A percentile compares a stretch with the other conserved stretches of the same genome.
Conservation (phyloP, 2,888 invertebrate species). For the Chymomyza caudatula region DNA sequence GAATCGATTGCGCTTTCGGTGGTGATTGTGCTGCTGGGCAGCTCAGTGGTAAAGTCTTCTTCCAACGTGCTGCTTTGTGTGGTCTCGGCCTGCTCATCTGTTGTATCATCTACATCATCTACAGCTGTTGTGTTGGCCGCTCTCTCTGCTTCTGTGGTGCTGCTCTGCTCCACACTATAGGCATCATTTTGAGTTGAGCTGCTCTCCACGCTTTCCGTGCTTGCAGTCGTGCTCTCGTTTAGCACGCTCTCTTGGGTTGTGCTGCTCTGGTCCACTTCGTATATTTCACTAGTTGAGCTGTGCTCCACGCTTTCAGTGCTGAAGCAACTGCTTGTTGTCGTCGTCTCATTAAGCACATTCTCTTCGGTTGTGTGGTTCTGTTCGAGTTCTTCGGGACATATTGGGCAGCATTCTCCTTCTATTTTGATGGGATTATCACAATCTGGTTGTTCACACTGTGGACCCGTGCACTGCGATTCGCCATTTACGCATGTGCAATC, state of each 20-base stretch:
- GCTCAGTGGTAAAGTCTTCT: neutral
- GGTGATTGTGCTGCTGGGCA: neutral
- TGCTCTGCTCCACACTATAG: neutral
- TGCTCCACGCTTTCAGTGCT: neutral
- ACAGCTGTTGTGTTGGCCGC: neutral
- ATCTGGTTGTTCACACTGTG: conserved; percentile 48
- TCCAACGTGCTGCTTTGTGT: neutral
- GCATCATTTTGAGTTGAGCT: neutral
- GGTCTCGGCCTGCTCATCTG: neutral
- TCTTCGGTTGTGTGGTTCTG: neutral
- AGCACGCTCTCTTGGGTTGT: neutral
- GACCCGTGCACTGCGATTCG: conserved; percentile 47
- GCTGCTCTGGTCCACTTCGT: neutral
- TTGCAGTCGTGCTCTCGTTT: neutral
- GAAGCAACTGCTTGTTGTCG: neutral
- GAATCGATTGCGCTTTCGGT: neutral
- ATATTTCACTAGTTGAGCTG: neutral
- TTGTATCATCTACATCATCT: neutral
- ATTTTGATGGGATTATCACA: conserved; percentile 61
- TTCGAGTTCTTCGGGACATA: conserved; percentile 46
- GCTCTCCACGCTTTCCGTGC: neutral
- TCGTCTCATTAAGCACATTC: neutral
- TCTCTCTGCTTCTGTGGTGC: neutral
- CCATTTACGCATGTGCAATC: conserved; percentile 61
- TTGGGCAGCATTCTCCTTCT: conserved; percentile 68